Conservation (phyloP, 2,113 vertebrate species). For the Ailuropoda melanoleuca region DNA sequence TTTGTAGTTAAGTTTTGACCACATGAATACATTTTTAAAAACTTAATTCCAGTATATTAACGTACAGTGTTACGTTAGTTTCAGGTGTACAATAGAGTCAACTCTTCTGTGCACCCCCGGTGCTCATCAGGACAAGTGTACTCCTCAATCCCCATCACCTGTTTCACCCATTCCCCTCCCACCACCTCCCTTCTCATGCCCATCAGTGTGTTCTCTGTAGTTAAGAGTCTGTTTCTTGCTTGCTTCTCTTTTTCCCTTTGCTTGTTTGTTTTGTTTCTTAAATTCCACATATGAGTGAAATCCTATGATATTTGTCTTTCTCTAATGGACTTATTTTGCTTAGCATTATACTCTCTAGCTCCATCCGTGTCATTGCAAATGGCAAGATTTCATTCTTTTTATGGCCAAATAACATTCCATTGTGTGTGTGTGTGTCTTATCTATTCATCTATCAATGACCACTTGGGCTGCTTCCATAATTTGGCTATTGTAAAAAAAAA, state of each 20-base stretch:
- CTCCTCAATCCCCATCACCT: neutral
- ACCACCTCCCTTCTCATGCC: neutral
- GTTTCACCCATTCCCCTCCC: neutral
- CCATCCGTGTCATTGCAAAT: neutral
- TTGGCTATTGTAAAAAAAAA: neutral
- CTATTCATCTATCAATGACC: neutral
- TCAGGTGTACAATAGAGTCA: neutral
- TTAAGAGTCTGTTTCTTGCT: neutral
- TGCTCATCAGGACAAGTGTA: neutral
- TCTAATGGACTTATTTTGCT: neutral
- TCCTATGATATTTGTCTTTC: neutral
- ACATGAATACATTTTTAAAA: neutral
- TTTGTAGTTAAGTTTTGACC: constrained; percentile 11
- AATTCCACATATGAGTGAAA: neutral
- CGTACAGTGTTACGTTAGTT: neutral
- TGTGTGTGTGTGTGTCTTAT: neutral
- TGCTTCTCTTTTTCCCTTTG: neutral
- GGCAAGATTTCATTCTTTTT: neutral
- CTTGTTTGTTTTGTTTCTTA: neutral
- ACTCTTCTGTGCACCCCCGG: neutral
- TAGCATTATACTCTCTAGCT: neutral
- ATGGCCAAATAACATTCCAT: neutral
- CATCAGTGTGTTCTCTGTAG: neutral
- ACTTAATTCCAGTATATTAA: neutral
- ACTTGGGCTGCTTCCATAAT: neutral